Base-by-base conservation (phyloP, 1,140 invertebrate genomes). In the Lordiphosa clarofinis region DNA sequence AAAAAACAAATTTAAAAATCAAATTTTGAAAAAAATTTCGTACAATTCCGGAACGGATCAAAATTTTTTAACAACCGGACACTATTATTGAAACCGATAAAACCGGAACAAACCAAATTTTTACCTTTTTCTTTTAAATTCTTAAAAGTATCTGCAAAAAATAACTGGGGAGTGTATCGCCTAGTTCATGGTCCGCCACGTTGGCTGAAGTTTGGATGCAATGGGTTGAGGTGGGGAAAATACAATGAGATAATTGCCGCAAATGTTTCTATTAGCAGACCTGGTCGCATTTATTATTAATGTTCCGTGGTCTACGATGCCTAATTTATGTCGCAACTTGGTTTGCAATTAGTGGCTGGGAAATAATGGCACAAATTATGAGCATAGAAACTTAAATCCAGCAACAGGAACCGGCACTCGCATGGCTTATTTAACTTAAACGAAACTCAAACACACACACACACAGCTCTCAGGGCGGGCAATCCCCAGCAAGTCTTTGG, bases 351-450 rank as follows among this genome's bases (percentile, higher is more conserved):
- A 66, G 67, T 66, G 67, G 57, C 63, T 19, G 40, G 36, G 56
- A 56, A 52, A 78, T 47, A 42, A 55, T 52, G 55, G 56, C 42
- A 71, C 15, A 15, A 15, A 64, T 69, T 60, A 56, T 47, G 38
- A 9, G 13, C 19, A 13, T 48, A 19, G 54, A 12, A 39, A 8
- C 52, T 82, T 75, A 54, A 82, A 82, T 61, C 49, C 35, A 9
- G 12, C 4, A 38, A 35, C 35, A 13, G 40, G n/a, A 59, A 53
- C 38, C 59, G 55, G 43, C 24, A 73, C 74, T 79, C 57, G 50
- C 76, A 63, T 67, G 76, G 72, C 75, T 84, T 81, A 84, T 81
- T 81, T 76, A 81, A 81, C 76, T 81, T 84, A 84, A 81, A 76
- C 73, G 63, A 53, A 81, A 84, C 63, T 84, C 73, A 84, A 84